Conservation (phyloP, 2,797 vertebrate genomes). For the Dromococcyx pavoninus region DNA sequence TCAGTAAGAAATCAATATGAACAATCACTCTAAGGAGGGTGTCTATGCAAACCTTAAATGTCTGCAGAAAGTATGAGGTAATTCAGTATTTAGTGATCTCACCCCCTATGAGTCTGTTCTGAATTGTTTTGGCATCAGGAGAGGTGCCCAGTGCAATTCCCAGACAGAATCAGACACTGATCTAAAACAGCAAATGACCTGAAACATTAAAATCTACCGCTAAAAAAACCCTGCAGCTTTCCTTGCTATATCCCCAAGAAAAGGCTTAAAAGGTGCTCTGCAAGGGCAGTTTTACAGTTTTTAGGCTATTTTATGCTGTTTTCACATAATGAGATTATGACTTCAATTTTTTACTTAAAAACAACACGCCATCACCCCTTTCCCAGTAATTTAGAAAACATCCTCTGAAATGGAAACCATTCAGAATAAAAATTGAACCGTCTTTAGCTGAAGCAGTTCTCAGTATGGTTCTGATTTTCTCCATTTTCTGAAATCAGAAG, state of each 20-base stretch:
- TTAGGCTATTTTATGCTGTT: background rate
- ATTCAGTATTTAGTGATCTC: constrained; percentile 24
- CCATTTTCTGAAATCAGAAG: background rate
- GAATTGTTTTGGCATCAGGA: background rate
- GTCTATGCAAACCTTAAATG: background rate
- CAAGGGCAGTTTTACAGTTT: background rate
- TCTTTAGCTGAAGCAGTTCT: background rate
- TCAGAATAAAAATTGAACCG: background rate
- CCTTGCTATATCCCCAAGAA: rapidly evolving
- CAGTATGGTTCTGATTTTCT: background rate
- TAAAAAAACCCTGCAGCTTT: background rate
- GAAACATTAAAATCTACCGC: background rate
- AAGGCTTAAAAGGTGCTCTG: background rate
- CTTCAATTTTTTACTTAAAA: background rate
- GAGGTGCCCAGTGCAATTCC: background rate
- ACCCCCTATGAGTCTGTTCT: background rate
- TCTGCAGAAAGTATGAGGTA: constrained; percentile 8
- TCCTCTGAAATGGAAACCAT: rapidly evolving
- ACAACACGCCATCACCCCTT: rapidly evolving
- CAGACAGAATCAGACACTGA: background rate
- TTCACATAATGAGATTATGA: background rate
- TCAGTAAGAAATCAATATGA: background rate
- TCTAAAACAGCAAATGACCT: background rate
- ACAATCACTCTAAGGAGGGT: background rate
- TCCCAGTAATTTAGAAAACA: background rate